Percentiles rank a stretch among this genome's conserved stretches.
Conservation (phyloP, 2,113 vertebrate species). For the Callospermophilus lateralis region DNA sequence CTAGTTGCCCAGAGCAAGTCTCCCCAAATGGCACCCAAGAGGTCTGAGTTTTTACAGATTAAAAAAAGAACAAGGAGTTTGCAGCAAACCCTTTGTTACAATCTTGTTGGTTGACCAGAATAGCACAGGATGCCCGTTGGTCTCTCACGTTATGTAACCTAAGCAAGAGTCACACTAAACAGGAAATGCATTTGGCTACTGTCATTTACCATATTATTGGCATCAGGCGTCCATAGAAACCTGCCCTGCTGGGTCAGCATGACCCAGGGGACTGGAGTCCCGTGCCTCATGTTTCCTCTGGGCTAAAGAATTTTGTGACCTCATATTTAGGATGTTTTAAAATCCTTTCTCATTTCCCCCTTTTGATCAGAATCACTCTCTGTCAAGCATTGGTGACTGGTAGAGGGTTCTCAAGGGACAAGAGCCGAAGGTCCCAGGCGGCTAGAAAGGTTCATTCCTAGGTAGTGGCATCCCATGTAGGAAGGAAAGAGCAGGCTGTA, state of each 20-base stretch:
- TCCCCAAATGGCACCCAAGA: too few relatives aligned
- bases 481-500: neutral
- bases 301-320: neutral
- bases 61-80: neutral
- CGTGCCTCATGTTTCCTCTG: neutral
- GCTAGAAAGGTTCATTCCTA: too few relatives aligned
- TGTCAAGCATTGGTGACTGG: neutral
- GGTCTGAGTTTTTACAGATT: neutral
- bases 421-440: neutral
- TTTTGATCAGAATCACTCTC: neutral
- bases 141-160: too few relatives aligned
- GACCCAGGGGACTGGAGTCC: neutral
- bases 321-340: neutral
- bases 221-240: neutral
- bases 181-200: neutral
- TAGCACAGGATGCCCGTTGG: neutral
- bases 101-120: too few relatives aligned
- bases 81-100: neutral
- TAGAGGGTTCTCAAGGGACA: neutral
- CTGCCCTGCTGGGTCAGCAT: neutral
- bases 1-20: neutral
- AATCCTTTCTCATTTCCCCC: neutral
- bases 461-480: rapidly evolving
- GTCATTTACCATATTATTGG: neutral
- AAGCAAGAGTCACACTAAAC: neutral